Conservation (phyloP, 2,113 vertebrate species). For the Labeo catla region DNA sequence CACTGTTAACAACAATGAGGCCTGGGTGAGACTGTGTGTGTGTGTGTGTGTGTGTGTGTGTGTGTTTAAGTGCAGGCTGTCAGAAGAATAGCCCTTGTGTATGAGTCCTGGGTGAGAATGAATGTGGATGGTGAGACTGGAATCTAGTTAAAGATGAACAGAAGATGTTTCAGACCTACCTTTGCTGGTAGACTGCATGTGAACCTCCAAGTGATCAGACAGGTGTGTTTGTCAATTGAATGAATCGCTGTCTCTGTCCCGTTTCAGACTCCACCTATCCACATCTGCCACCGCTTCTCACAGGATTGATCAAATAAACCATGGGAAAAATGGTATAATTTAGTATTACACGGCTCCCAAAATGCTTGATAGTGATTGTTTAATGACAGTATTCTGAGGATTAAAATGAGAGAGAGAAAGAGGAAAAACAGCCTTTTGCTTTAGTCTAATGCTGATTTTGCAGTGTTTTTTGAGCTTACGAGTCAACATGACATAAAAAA, state of each 20-base stretch:
- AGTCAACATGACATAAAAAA: too few species aligned
- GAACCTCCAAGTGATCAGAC: neutral
- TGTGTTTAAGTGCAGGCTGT: neutral
- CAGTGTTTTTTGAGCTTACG: neutral
- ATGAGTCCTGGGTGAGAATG: neutral
- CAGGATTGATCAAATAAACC: too few species aligned
- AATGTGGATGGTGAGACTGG: neutral
- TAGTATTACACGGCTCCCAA: neutral
- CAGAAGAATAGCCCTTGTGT: slow-evolving; percentile 21
- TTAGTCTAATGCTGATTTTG: neutral
- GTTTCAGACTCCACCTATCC: neutral
- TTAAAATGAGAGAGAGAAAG: neutral
- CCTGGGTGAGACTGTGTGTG: neutral
- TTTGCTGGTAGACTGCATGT: neutral
- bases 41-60: neutral
- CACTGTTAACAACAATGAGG: slow-evolving; percentile 32
- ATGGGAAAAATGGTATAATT: neutral
- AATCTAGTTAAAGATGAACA: neutral
- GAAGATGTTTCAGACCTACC: neutral
- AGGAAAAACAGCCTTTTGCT: neutral
- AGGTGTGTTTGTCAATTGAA: neutral
- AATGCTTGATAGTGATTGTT: neutral
- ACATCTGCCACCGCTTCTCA: slow-evolving; percentile 12
- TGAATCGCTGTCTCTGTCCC: neutral
- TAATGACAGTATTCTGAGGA: neutral